phyloP scores from a whole-genome alignment of 2,888 invertebrate species.

The Plemyria rubiginata region DNA sequence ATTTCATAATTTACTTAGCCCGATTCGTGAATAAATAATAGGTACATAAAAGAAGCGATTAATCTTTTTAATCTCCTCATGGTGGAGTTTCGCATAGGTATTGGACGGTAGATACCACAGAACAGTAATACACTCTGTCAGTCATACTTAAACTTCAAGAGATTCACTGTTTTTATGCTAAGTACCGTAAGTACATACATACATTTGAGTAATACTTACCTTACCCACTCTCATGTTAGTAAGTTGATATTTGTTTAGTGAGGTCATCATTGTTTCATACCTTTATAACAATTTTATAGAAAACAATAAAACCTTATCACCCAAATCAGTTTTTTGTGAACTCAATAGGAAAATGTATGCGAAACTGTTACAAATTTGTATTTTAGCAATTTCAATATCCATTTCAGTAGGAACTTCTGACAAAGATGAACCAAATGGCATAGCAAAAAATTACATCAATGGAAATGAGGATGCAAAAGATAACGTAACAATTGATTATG shows the following conservation, averaged over 20 bases:
- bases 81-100: too few species aligned
- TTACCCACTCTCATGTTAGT: not conserved
- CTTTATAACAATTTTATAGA: slow-evolving; percentile 16
- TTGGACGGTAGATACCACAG: too few species aligned
- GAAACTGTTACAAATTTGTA: slow-evolving; percentile 12
- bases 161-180: too few species aligned
- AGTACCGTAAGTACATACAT: too few species aligned
- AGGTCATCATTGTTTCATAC: not conserved
- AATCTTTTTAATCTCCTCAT: too few species aligned
- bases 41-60: too few species aligned
- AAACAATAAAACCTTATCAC: slow-evolving; percentile 18
- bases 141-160: too few species aligned
- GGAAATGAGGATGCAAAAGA: not conserved
- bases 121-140: too few species aligned
- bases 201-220: too few species aligned
- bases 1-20: too few species aligned
- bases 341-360: slow-evolving; percentile 15
- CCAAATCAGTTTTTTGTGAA: slow-evolving; percentile 15
- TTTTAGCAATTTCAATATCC: slow-evolving; percentile 16
- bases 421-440: not conserved
- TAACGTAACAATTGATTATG: not conserved
- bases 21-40: too few species aligned
- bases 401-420: slow-evolving; percentile 6
- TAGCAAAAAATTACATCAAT: not conserved
- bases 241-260: not conserved